Conservation (phyloP, 2,888 invertebrate genomes). For the Drosophila mimetica region DNA sequence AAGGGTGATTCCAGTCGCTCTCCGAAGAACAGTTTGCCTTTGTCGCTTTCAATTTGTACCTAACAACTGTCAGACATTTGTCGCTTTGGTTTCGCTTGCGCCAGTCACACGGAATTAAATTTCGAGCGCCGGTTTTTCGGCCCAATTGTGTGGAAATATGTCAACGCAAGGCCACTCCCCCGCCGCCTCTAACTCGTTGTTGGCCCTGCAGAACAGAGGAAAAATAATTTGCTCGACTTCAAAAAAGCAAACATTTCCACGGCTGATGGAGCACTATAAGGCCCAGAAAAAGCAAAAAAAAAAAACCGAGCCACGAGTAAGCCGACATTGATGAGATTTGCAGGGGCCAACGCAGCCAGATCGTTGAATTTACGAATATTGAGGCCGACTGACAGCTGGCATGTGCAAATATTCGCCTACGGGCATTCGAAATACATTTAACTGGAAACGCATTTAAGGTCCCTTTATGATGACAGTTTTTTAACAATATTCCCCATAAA, state of each 20-base stretch:
- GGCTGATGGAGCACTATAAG: conserved; percentile 12
- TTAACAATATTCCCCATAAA: too few relatives aligned
- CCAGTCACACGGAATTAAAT: conserved; percentile 62
- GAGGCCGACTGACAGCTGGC: conserved; percentile 7
- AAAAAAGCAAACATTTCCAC: conserved; percentile 29
- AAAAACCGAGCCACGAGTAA: conserved; percentile 42
- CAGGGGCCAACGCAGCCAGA: conserved; percentile 26
- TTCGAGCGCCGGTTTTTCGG: conserved; percentile 63
- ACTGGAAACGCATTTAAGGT: conserved; percentile 3
- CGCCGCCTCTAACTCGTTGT: conserved; percentile 5
- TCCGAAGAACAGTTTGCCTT: conserved; percentile 40
- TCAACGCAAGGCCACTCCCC: conserved; percentile 38
- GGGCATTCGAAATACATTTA: neutral
- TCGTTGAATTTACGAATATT: conserved; percentile 2
- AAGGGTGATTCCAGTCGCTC: conserved; percentile 42
- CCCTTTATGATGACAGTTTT: neutral
- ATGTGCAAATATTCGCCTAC: neutral
- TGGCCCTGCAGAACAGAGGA: conserved; percentile 2
- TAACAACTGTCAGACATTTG: conserved; percentile 55
- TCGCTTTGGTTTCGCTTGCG: conserved; percentile 31
- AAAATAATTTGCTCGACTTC: conserved; percentile 49
- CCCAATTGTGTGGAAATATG: conserved; percentile 72
- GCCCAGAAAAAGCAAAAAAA: conserved; percentile 16
- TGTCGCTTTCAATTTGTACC: conserved; percentile 57
- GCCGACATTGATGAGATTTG: conserved; percentile 71